These are phyloP conservation scores for Agrotis segetum DNA, from an alignment of 2,888 invertebrate species.

Conservation along the genomic window DNA sequence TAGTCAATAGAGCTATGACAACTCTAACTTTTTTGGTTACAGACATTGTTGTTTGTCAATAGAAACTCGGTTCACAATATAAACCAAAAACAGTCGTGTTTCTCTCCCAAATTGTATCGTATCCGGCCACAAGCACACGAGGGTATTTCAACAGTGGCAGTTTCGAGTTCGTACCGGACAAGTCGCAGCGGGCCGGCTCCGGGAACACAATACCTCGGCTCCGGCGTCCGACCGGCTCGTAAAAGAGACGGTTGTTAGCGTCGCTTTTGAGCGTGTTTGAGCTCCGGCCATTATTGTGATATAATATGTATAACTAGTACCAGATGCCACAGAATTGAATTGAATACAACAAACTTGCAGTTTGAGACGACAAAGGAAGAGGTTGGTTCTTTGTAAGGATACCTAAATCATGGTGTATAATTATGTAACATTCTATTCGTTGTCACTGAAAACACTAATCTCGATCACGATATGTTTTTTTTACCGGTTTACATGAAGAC, in stretches of 20 bases:
- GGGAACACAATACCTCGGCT: constrained; percentile 22
- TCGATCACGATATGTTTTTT: background rate
- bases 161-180: constrained; percentile 26
- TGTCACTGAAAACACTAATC: background rate
- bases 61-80: background rate
- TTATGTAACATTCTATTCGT: background rate
- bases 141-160: background rate
- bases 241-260: background rate
- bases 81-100: constrained; percentile 8
- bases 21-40: background rate
- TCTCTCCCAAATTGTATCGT: constrained; percentile 9
- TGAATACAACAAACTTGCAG: background rate
- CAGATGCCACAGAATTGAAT: background rate
- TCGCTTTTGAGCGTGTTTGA: background rate
- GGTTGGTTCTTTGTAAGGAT: background rate
- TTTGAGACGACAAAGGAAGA: background rate
- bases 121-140: constrained; percentile 4
- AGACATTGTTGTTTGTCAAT: no score
- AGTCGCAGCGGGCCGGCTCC: background rate
- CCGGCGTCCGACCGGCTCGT: background rate
- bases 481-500: background rate
- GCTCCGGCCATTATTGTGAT: background rate
- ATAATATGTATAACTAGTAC: constrained; percentile 3
- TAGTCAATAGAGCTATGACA: background rate
- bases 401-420: background rate